These are phyloP conservation scores for Haliclona indistincta DNA, from an alignment of 37 sponge, comb jelly and placozoan species.

Conservation along the genomic window DNA sequence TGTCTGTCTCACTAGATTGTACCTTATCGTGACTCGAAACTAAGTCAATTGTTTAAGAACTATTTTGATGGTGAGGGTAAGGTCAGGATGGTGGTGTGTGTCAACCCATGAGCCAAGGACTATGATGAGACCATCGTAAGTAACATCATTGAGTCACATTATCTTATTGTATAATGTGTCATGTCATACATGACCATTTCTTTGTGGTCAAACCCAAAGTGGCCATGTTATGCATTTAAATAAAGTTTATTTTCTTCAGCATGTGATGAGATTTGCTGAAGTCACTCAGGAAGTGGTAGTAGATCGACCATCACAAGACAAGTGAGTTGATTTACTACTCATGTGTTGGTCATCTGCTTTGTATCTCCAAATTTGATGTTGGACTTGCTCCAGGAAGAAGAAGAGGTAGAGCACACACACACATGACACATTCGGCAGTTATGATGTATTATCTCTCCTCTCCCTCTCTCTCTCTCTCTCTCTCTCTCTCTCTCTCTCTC, in stretches of 20 bases:
- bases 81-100: conserved; percentile 94
- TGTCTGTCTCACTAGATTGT: too few species aligned
- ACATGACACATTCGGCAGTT: too few species aligned
- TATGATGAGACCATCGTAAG: conserved; percentile 96
- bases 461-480: too few species aligned
- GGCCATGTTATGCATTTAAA: not conserved
- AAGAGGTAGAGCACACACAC: conserved; percentile 38
- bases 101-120: conserved; percentile 86
- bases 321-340: conserved; percentile 34
- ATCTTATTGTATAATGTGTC: too few species aligned
- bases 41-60: conserved; percentile 97
- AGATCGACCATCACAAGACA: conserved; percentile 49
- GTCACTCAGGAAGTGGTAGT: conserved; percentile 96
- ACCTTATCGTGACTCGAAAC: conserved; percentile 96
- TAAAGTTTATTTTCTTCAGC: conserved; percentile 25
- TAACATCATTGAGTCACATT: too few species aligned
- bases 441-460: not conserved
- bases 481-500: too few species aligned
- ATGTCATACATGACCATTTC: too few species aligned
- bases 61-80: conserved; percentile 97
- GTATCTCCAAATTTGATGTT: conserved; percentile 29
- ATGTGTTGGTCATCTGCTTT: too few species aligned
- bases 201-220: too few species aligned
- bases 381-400: conserved; percentile 85
- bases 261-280: conserved; percentile 99